Percentiles rank a stretch among this genome's conserved stretches.
These are phyloP conservation scores for Agrenia bidenticulata DNA, from an alignment of 2,888 invertebrate species.

Conservation along the genomic window DNA sequence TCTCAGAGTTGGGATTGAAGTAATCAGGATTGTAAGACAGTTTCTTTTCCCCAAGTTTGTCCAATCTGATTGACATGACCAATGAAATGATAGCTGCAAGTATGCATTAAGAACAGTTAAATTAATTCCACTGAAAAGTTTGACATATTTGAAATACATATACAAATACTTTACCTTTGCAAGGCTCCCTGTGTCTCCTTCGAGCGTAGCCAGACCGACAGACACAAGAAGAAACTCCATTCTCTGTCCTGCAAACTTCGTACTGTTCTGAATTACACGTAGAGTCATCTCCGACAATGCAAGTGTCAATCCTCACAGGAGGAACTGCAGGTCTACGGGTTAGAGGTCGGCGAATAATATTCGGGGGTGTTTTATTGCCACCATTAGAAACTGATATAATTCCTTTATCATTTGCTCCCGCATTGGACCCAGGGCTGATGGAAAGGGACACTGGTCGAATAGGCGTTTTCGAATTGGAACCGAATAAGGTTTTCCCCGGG, in stretches of 20 bases:
- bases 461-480: slow-evolving; percentile 25
- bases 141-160: slow-evolving; percentile 25
- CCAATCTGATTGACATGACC: slow-evolving; percentile 75
- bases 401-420: slow-evolving; percentile 16
- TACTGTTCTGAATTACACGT: slow-evolving; percentile 86
- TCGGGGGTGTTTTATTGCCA: slow-evolving; percentile 39
- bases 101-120: slow-evolving; percentile 44
- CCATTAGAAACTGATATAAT: not conserved
- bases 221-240: slow-evolving; percentile 82
- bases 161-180: slow-evolving; percentile 58
- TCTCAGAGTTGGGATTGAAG: slow-evolving; percentile 73
- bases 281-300: slow-evolving; percentile 88
- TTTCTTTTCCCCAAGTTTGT: slow-evolving; percentile 76
- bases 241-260: slow-evolving; percentile 82
- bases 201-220: slow-evolving; percentile 73
- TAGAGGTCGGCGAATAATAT: slow-evolving; percentile 47
- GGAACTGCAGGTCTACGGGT: slow-evolving; percentile 45
- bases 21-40: slow-evolving; percentile 76
- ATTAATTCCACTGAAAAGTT: not conserved
- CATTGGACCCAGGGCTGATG: slow-evolving; percentile 20
- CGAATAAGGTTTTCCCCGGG: slow-evolving; percentile 35
- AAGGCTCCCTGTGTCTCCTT: slow-evolving; percentile 72
- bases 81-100: slow-evolving; percentile 69
- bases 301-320: slow-evolving; percentile 77
- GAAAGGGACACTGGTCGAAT: slow-evolving; percentile 39